phyloP scores from a whole-genome alignment of 2,113 vertebrate species.

The Solenodon paradoxus region DNA sequence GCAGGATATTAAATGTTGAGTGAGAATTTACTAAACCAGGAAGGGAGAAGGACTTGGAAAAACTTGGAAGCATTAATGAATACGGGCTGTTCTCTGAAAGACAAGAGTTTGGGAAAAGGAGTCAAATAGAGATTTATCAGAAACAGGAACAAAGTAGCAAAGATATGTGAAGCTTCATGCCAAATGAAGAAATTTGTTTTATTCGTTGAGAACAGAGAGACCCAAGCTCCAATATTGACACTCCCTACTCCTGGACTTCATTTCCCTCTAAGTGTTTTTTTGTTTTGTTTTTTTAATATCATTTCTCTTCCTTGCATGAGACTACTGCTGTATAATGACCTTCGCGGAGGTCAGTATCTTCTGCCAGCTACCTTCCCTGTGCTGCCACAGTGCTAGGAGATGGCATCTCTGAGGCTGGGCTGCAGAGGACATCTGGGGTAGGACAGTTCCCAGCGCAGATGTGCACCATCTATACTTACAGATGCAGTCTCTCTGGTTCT shows the following conservation, averaged over 20 bases:
- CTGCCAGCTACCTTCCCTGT: background rate
- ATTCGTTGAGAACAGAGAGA: background rate
- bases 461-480: constrained; percentile 84
- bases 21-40: background rate
- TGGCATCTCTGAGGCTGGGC: background rate
- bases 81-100: background rate
- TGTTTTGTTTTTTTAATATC: background rate
- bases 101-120: background rate
- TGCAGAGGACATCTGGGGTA: constrained; percentile 5
- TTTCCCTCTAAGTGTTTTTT: background rate
- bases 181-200: background rate
- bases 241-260: background rate
- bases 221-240: background rate
- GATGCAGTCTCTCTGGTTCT: constrained; percentile 94
- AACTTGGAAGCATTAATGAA: background rate
- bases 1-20: background rate
- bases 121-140: background rate
- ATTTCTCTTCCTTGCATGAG: background rate
- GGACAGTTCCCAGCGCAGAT: background rate
- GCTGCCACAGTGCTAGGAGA: background rate
- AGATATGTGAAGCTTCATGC: background rate
- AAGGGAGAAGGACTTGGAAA: background rate
- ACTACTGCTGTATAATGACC: background rate
- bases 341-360: background rate
- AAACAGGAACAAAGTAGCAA: background rate